Evolutionary conservation across 2,797 vertebrate species (phyloP), one percentile per base, ranked within the genome.

Genomic region (Hemitrygon akajei): DNA sequence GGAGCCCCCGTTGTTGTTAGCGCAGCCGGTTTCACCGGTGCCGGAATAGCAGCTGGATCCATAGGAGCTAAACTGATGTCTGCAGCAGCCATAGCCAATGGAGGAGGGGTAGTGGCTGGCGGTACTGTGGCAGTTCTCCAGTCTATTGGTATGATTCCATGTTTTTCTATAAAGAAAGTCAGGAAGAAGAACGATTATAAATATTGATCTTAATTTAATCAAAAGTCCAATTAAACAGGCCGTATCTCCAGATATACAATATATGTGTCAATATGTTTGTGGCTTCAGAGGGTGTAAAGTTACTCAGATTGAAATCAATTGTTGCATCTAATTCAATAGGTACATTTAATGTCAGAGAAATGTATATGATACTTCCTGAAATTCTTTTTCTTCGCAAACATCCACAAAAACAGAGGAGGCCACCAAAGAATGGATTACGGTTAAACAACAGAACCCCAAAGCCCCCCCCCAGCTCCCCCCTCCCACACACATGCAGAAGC

Each of bases 41-140:
- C 84, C 76, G 93, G 84, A 71, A 60, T 94, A n/a, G 69, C 82
- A 58, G 84, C 71, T 58, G 93, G 93, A 76, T 76, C 84, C 4
- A 1, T 34, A 3, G 93, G 66, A n/a, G 82, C 93, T 71, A 0
- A 66, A 11, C 0, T 73, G 20, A 94, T 94, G 93, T 87, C 81
- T 25, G 20, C 12, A 16, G 37, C 37, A 4, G 93, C 93, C 1
- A 0, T 87, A 0, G 82, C 37, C 34, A 87, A 75, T 89, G 93
- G 93, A 69, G 93, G 93, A 56, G 93, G 37, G 7, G 16, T 87
- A 56, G 81, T 0, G 20, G 12, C 66, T 25, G 93, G 81, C 1
- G 27, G 80, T 58, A 0, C 60, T 3, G 93, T 94, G 71, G 82
- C 93, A 69, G 56, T 30, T 14, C 84, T 94, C 27, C 93, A 94